Evolutionary conservation across 1,140 invertebrate species (phyloP).

Genomic region (Drosophila melanica): DNA sequence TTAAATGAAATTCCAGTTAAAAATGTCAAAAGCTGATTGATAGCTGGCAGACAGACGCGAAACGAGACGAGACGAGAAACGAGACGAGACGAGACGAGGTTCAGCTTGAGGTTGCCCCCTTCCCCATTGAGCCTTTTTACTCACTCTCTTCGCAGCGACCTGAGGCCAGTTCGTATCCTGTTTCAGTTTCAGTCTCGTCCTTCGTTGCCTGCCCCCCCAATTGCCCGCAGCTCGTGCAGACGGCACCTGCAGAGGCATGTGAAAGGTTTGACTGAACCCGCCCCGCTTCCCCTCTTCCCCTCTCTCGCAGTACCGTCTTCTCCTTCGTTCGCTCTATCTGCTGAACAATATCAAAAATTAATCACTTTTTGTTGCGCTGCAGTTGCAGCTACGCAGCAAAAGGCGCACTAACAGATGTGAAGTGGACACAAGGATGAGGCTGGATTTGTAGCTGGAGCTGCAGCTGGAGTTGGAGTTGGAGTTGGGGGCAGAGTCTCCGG

Average conservation of each 20-base stretch:
- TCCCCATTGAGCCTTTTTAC: neutral
- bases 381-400: slow-evolving; percentile 65
- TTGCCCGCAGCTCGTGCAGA: slow-evolving; percentile 27
- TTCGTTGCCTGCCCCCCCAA: neutral
- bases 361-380: slow-evolving; percentile 70
- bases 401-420: slow-evolving; percentile 22
- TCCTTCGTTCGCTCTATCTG: slow-evolving; percentile 34
- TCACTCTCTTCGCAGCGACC: slow-evolving; percentile 19
- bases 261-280: slow-evolving; percentile 11
- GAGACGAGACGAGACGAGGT: too few species aligned
- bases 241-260: slow-evolving; percentile 57
- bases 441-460: slow-evolving; percentile 20
- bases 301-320: neutral
- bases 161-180: slow-evolving; percentile 66
- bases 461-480: slow-evolving; percentile 6
- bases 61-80: neutral
- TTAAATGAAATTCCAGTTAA: slow-evolving; percentile 80
- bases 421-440: slow-evolving; percentile 21
- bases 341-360: slow-evolving; percentile 81
- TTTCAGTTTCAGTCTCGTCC: slow-evolving; percentile 44
- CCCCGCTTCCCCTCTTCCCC: slow-evolving; percentile 2
- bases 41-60: slow-evolving; percentile 72
- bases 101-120: neutral
- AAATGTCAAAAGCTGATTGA: slow-evolving; percentile 83
- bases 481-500: neutral